Evolutionary conservation across 2,888 invertebrate species (phyloP), one percentile per base, ranked within the genome.

Genomic region (Drosophila nigricruria): DNA sequence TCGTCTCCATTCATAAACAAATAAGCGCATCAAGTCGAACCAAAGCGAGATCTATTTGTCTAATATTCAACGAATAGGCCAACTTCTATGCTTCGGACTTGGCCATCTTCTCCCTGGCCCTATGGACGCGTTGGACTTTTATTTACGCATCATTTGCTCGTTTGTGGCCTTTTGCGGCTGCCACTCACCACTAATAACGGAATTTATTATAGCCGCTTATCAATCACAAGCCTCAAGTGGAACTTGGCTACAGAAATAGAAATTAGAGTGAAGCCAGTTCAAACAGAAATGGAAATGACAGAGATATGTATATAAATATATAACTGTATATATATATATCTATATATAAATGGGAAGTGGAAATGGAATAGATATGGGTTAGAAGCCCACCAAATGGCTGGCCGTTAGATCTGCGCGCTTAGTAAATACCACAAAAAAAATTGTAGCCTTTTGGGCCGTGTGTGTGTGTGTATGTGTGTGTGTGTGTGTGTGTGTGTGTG

Each of bases 151-250:
- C 85, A 85, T 85, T 82, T 77, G 75, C 60, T 62, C 64, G 43
- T 38, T 73, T 69, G 40, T 65, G 62, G 62, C 38, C 45, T 43
- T 60, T 61, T 61, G 61, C 49, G 50, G 42, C 54, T 45, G 57
- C 34, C 60, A 42, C 58, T 67, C 77, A 52, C 78, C 77, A 52
- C 78, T 77, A 80, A 85, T 82, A 85, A 75, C 78, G 68, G 61
- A 68, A 80, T 85, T 82, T 75, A 75, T 85, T 78, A 82, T 80
- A 59, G 80, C 61, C 54, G 75, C 85, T 78, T 82, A 85, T 82
- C 82, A 85, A 85, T 82, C 82, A 82, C 69, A 57, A 49, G 71
- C 70, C 61, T 77, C 74, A 58, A 82, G 74, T 82, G 84, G 70
- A 77, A 66, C 54, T 54, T 20, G 32, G 40, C 38, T 40, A 54